A percentile compares a stretch with the other conserved stretches of the same genome.
Conservation (phyloP, 2,888 invertebrate genomes). For the Maniola hyperantus region DNA sequence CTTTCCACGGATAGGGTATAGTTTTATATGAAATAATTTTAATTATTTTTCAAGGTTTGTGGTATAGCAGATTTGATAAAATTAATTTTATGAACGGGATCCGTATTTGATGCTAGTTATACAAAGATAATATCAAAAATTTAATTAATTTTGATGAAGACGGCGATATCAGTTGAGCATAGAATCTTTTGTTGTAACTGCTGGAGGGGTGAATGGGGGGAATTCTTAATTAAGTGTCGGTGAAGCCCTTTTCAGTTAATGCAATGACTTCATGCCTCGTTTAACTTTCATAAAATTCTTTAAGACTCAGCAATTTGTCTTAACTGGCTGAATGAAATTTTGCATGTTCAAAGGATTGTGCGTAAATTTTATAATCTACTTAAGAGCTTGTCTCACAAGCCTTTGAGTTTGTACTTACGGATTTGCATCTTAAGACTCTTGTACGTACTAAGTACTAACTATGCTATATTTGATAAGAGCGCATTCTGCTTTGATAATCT, state of each 20-base stretch:
- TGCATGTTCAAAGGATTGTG: constrained; percentile 18
- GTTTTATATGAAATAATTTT: background rate
- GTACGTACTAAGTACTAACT: background rate
- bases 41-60: background rate
- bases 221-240: constrained; percentile 81
- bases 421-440: too few relatives aligned
- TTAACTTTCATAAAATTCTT: constrained; percentile 80
- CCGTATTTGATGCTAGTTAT: constrained; percentile 3
- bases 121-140: constrained; percentile 66
- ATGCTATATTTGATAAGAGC: background rate
- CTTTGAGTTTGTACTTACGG: background rate
- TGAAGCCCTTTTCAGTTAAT: constrained; percentile 77
- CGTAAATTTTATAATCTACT: constrained; percentile 12
- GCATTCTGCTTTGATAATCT: too few relatives aligned
- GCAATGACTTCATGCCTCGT: constrained; percentile 80
- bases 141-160: constrained; percentile 74
- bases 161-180: constrained; percentile 57
- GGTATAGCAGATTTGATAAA: background rate
- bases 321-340: constrained; percentile 59
- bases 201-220: constrained; percentile 59
- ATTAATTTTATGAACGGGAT: background rate
- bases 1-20: background rate
- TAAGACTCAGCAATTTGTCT: constrained; percentile 73
- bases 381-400: background rate
- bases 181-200: constrained; percentile 77